These are phyloP conservation scores for Thaumatotibia leucotreta DNA, from an alignment of 1,140 invertebrate genomes.

Conservation along the genomic window DNA sequence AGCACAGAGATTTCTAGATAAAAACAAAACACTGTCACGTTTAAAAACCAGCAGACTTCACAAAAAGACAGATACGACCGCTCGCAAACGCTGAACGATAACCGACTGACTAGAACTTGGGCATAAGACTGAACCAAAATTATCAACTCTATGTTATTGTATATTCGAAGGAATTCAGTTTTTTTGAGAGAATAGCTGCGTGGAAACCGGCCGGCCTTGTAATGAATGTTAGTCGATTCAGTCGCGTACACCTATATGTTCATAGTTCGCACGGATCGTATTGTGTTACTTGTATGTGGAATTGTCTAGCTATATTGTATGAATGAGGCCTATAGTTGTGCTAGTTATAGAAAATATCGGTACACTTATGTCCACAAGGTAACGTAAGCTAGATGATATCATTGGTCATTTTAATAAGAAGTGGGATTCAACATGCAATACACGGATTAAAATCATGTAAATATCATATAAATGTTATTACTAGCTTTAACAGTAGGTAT, in stretches of 20 bases:
- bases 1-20: not conserved
- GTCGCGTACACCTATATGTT: conserved; percentile 23
- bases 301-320: conserved; percentile 6
- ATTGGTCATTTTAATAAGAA: too few species aligned
- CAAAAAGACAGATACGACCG: conserved; percentile 17
- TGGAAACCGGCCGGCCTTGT: conserved; percentile 24
- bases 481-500: too few species aligned
- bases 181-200: not conserved
- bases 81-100: conserved; percentile 21
- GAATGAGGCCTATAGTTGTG: not conserved
- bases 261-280: conserved; percentile 24
- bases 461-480: too few species aligned
- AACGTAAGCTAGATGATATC: too few species aligned
- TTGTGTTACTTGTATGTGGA: conserved; percentile 30
- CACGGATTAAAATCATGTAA: too few species aligned
- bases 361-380: too few species aligned
- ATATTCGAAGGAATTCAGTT: conserved; percentile 5
- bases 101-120: conserved; percentile 8
- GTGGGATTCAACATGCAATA: too few species aligned
- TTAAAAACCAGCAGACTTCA: not conserved
- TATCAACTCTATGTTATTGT: conserved; percentile 17
- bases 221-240: conserved; percentile 19
- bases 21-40: conserved; percentile 4
- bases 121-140: not conserved
- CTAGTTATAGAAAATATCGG: not conserved